Conservation (phyloP, 2,888 invertebrate species). For the Dicycla oo region DNA sequence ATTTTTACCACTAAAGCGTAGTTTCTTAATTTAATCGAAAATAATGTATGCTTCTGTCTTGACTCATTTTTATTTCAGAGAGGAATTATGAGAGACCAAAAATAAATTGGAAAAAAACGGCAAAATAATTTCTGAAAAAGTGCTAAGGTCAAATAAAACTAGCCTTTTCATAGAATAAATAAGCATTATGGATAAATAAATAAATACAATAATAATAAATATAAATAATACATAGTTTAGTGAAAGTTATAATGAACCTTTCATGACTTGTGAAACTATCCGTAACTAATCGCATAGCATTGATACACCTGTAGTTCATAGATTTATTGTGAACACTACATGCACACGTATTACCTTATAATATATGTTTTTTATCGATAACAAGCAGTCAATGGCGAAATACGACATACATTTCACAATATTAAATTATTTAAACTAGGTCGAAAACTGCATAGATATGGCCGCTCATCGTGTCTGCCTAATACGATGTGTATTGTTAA, state of each 20-base stretch:
- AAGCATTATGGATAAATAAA: background rate
- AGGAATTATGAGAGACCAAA: too few species aligned
- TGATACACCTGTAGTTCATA: constrained; percentile 4
- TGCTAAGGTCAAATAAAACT: background rate
- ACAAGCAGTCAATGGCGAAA: constrained; percentile 47
- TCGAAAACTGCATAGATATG: constrained; percentile 46
- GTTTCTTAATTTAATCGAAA: background rate
- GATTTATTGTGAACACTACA: constrained; percentile 17
- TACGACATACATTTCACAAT: constrained; percentile 45
- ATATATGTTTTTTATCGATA: constrained; percentile 24
- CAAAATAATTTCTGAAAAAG: background rate
- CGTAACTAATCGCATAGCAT: constrained; percentile 8
- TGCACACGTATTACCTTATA: background rate
- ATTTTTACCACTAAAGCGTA: background rate
- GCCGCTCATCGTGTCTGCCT: background rate
- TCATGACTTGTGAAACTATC: background rate
- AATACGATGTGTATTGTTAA: background rate
- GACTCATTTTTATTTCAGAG: background rate
- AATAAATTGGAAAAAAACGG: background rate
- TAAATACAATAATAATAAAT: too few species aligned
- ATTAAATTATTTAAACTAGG: constrained; percentile 47
- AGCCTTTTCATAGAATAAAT: background rate
- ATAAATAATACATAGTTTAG: background rate
- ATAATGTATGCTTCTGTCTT: background rate
- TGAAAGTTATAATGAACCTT: background rate